These are phyloP conservation scores for Pogonophryne albipinna DNA, from an alignment of 2,797 vertebrate species.

Conservation along the genomic window DNA sequence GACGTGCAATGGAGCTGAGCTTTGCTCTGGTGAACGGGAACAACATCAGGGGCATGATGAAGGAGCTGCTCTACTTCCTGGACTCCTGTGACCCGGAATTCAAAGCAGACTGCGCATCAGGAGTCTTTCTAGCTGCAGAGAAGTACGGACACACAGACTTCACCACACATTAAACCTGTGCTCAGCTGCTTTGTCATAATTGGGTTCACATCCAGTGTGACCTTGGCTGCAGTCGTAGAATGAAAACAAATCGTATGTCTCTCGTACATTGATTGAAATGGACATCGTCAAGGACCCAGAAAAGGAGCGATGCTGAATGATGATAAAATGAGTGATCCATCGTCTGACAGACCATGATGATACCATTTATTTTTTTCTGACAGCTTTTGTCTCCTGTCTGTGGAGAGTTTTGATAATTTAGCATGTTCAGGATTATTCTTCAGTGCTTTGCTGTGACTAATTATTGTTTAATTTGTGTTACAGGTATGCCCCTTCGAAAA, in stretches of 20 bases:
- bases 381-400: constrained; percentile 66
- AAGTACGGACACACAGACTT: constrained; percentile 87
- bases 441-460: background rate
- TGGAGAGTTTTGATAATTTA: background rate
- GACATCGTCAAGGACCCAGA: too few species aligned
- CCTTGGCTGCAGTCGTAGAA: background rate
- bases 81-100: constrained; percentile 99
- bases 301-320: constrained; percentile 84
- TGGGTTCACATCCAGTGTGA: constrained; percentile 4
- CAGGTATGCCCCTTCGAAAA: constrained; percentile 98
- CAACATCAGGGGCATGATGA: constrained; percentile 99
- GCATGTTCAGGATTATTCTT: background rate
- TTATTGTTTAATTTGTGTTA: constrained; percentile 21
- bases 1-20: constrained; percentile 99
- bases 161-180: background rate
- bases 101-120: constrained; percentile 99
- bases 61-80: constrained; percentile 98
- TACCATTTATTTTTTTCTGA: constrained; percentile 85
- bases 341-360: constrained; percentile 89
- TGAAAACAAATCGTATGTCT: too few species aligned
- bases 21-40: constrained; percentile 99
- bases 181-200: constrained; percentile 25
- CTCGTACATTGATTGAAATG: too few species aligned
- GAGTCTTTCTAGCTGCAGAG: constrained; percentile 98
- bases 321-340: constrained; percentile 95